A percentile compares a stretch with the other conserved stretches of the same genome.
Conservation (phyloP, 2,113 vertebrate species). For the Rynchops niger region DNA sequence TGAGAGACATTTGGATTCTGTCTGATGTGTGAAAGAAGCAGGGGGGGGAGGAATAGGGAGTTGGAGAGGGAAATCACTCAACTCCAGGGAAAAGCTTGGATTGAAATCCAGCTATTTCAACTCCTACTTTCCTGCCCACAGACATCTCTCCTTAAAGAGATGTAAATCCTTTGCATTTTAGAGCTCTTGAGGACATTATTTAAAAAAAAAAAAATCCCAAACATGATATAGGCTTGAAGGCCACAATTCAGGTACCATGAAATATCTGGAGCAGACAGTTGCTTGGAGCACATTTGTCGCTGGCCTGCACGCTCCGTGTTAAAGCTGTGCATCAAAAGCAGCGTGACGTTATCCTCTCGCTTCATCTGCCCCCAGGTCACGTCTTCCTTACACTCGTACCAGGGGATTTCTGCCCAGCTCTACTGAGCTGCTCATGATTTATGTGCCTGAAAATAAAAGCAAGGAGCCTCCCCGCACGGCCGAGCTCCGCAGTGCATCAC, state of each 20-base stretch:
- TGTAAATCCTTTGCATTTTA: not conserved
- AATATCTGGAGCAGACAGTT: not conserved
- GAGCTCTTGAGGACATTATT: not conserved
- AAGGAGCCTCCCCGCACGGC: not conserved
- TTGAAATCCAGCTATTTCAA: constrained; percentile 1
- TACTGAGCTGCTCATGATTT: not conserved
- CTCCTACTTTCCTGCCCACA: constrained; percentile 32
- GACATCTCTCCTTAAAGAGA: not conserved
- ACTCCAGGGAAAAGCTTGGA: not conserved
- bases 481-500: not conserved
- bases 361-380: not conserved
- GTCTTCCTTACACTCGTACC: not conserved
- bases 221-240: not conserved
- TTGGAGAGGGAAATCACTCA: not conserved
- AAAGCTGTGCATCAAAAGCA: not conserved
- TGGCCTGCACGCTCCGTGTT: not conserved
- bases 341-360: not conserved
- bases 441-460: not conserved
- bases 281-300: not conserved
- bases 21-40: not conserved
- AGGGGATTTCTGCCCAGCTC: not conserved
- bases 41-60: not conserved
- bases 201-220: not conserved
- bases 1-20: not conserved
- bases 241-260: not conserved